Evolutionary conservation across 2,888 invertebrate species (phyloP).

Genomic region (Tetragonula carbonaria): DNA sequence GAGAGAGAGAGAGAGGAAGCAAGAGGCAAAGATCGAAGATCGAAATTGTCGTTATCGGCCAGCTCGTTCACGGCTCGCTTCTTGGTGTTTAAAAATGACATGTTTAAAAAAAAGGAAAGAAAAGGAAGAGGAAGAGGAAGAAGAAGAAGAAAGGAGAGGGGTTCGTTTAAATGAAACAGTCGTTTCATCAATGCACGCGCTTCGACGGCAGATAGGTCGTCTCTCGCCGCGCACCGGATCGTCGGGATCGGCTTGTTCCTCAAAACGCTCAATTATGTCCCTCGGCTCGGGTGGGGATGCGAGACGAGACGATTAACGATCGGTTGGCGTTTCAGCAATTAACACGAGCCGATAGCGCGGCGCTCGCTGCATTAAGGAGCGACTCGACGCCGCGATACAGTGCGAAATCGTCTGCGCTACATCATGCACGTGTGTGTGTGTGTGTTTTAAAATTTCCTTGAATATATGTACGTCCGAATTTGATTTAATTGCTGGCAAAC

Average conservation of each 20-base stretch:
- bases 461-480: too few species aligned
- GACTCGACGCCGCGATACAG: constrained; percentile 2
- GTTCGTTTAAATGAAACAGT: constrained; percentile 5
- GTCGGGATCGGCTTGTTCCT: constrained; percentile 45
- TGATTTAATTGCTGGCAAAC: too few species aligned
- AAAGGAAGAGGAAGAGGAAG: background rate
- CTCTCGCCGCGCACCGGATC: background rate
- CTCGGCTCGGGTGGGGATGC: constrained; percentile 23
- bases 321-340: constrained; percentile 65
- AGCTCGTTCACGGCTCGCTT: constrained; percentile 19
- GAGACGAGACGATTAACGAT: constrained; percentile 60
- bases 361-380: constrained; percentile 51
- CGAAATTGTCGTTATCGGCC: constrained; percentile 15
- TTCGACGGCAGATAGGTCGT: constrained; percentile 4
- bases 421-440: background rate
- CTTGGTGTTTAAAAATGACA: background rate
- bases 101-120: background rate
- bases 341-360: constrained; percentile 63
- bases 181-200: background rate
- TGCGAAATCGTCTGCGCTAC: background rate
- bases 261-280: constrained; percentile 64
- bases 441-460: background rate
- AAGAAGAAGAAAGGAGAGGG: background rate
- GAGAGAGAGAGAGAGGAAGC: background rate
- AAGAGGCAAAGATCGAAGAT: constrained; percentile 13